Conservation (phyloP, 2,888 invertebrate species). For the Seira sanloemensis region DNA sequence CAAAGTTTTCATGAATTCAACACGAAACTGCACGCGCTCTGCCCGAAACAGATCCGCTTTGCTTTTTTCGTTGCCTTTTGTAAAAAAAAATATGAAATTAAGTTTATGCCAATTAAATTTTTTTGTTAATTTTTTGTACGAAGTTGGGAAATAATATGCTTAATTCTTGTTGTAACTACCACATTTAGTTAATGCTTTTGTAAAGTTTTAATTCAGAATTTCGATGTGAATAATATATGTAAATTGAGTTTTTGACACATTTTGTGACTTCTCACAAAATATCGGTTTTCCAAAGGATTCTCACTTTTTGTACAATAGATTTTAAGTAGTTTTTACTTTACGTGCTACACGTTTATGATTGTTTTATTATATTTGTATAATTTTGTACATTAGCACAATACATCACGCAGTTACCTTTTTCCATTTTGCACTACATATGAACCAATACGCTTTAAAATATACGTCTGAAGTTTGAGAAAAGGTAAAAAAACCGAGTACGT, state of each 20-base stretch:
- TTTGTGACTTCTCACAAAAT: constrained; percentile 26
- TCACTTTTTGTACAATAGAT: constrained; percentile 55
- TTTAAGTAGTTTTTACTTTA: background rate
- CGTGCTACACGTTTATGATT: background rate
- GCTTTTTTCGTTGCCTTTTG: background rate
- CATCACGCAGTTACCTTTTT: background rate
- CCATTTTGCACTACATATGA: background rate
- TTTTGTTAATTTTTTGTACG: too few species aligned
- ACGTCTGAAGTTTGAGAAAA: background rate
- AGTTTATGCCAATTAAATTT: too few species aligned
- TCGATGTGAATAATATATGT: background rate
- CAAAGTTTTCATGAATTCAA: background rate
- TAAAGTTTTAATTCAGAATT: background rate
- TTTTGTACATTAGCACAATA: background rate
- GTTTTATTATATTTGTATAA: background rate
- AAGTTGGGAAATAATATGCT: background rate
- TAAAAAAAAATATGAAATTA: background rate
- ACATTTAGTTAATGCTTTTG: constrained; percentile 20
- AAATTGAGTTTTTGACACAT: constrained; percentile 15
- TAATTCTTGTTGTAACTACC: constrained; percentile 12
- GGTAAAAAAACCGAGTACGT: background rate
- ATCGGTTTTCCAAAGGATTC: constrained; percentile 58
- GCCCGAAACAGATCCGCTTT: too few species aligned
- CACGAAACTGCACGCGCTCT: background rate
- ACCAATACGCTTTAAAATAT: constrained; percentile 4